Evolutionary conservation across 2,797 vertebrate genomes (phyloP).

Genomic region (Macropus fuliginosus): DNA sequence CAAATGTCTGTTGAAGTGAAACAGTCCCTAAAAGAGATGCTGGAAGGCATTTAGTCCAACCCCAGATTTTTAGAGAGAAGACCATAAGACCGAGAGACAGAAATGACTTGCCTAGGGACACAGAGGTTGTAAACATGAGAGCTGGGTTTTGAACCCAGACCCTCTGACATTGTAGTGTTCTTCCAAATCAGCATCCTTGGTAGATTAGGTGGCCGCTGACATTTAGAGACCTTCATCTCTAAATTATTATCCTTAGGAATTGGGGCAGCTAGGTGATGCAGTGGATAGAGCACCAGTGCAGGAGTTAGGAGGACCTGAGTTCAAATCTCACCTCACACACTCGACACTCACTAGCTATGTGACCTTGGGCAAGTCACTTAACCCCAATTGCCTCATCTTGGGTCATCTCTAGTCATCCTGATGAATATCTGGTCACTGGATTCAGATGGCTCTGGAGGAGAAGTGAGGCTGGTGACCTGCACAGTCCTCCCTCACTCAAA

Average conservation of each 20-base stretch:
- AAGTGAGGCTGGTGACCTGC: too few relatives aligned
- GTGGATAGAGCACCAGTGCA: too few relatives aligned
- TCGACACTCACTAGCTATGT: too few relatives aligned
- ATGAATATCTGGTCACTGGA: too few relatives aligned
- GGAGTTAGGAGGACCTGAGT: too few relatives aligned
- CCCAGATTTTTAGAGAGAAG: background rate
- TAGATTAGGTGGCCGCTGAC: background rate
- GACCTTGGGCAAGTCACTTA: too few relatives aligned
- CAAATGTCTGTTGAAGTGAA: background rate
- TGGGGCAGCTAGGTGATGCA: too few relatives aligned
- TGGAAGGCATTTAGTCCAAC: background rate
- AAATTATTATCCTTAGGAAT: background rate
- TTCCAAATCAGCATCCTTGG: background rate
- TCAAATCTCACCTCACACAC: too few relatives aligned
- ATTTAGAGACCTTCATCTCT: background rate
- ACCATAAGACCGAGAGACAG: background rate
- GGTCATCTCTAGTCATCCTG: too few relatives aligned
- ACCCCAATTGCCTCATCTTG: too few relatives aligned
- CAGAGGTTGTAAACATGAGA: background rate
- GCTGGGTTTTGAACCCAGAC: background rate
- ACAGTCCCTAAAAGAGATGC: background rate
- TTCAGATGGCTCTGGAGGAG: too few relatives aligned
- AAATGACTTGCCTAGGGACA: background rate
- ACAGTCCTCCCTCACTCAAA: too few relatives aligned
- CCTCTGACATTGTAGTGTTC: background rate